phyloP scores from a whole-genome alignment of 2,113 vertebrate genomes.

The Alethe diademata region DNA sequence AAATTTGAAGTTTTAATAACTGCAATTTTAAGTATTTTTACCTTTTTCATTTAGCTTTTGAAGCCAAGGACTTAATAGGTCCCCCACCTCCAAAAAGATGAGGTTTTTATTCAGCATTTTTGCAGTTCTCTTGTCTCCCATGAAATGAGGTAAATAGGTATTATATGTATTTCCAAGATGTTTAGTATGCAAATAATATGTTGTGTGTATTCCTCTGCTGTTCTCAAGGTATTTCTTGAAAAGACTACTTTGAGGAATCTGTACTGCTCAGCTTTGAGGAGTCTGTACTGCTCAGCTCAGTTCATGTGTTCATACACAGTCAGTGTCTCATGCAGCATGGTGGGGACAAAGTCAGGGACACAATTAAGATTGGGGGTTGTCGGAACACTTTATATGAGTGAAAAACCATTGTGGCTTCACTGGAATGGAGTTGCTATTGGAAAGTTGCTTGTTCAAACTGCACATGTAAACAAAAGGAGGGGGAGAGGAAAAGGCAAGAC shows the following conservation, averaged over 20 bases:
- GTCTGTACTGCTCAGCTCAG: neutral
- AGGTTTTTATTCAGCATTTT: neutral
- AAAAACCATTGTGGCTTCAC: neutral
- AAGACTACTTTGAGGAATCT: neutral
- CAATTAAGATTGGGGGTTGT: neutral
- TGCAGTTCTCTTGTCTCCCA: neutral
- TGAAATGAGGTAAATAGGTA: neutral
- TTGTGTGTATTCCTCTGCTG: neutral
- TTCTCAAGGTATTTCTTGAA: neutral
- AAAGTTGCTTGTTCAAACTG: neutral
- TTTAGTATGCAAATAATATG: neutral
- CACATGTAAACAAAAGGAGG: neutral
- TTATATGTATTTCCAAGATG: neutral
- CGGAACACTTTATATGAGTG: neutral
- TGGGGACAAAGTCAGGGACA: neutral
- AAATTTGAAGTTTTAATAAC: neutral
- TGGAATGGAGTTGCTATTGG: neutral
- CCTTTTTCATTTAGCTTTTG: neutral
- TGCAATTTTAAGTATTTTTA: neutral
- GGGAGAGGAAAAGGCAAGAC: neutral
- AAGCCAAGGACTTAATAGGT: neutral
- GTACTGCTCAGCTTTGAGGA: neutral
- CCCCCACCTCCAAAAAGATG: accelerated
- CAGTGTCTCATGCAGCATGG: neutral
- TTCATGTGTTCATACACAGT: neutral